A percentile compares a stretch with the other conserved stretches of the same genome.
phyloP scores from a whole-genome alignment of 2,797 vertebrate species.

The Spheniscus humboldti region DNA sequence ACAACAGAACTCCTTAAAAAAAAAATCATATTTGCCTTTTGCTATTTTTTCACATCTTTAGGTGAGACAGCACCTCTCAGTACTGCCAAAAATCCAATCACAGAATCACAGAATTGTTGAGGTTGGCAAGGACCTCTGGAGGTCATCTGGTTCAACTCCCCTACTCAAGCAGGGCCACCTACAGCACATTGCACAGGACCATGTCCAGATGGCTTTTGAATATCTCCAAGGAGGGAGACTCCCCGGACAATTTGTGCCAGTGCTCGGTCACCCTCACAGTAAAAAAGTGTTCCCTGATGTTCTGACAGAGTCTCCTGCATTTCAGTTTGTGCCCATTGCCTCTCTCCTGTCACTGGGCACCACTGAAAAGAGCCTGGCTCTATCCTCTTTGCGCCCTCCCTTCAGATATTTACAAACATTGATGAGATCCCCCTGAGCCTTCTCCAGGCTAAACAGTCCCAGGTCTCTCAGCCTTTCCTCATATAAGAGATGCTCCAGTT shows the following conservation, averaged over 20 bases:
- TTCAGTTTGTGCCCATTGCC: not conserved
- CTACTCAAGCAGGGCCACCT: not conserved
- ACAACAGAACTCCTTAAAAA: not conserved
- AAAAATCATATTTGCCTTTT: not conserved
- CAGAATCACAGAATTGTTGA: not conserved
- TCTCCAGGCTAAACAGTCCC: not conserved
- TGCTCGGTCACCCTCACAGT: not conserved
- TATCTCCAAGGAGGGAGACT: not conserved
- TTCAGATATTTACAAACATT: not conserved
- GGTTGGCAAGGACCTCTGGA: not conserved
- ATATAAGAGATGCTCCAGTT: not conserved
- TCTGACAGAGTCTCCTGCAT: not conserved
- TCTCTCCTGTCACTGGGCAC: not conserved
- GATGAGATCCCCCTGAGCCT: not conserved
- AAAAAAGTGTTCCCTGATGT: not conserved
- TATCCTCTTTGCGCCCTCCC: not conserved
- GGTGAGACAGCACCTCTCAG: not conserved
- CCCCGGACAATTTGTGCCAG: not conserved
- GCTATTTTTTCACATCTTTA: not conserved
- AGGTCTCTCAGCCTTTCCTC: not conserved
- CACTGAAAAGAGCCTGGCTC: not conserved
- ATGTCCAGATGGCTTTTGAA: not conserved
- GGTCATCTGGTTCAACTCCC: not conserved
- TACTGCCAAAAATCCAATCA: not conserved
- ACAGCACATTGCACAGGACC: not conserved